Evolutionary conservation across 2,888 invertebrate genomes (phyloP), one percentile per base, ranked within the genome.

Genomic region (Pristionchus entomophagus): DNA sequence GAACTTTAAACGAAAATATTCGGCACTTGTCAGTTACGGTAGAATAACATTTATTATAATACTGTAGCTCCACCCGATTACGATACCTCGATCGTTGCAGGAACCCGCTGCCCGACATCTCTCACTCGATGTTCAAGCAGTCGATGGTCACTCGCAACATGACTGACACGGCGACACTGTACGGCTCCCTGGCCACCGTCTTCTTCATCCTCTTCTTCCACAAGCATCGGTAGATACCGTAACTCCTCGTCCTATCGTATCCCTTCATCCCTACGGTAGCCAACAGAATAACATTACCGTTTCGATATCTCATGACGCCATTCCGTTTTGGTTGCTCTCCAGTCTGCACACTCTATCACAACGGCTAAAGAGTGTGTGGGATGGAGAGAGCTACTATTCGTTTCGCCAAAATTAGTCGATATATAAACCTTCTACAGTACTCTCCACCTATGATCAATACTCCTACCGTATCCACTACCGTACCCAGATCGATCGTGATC

Each of bases 31-130:
- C n/a, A n/a, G n/a, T n/a, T n/a, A n/a, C n/a, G n/a, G n/a, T n/a
- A n/a, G n/a, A n/a, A n/a, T n/a, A n/a, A n/a, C n/a, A n/a, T n/a
- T n/a, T n/a, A n/a, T n/a, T n/a, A n/a, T n/a, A n/a, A n/a, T n/a
- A n/a, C n/a, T n/a, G n/a, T n/a, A n/a, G n/a, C n/a, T n/a, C n/a
- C n/a, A n/a, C n/a, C n/a, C n/a, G n/a, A n/a, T n/a, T n/a, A n/a
- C n/a, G n/a, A n/a, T n/a, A n/a, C n/a, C n/a, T 6, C 14, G 14
- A 45, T 14, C 17, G 2, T 45, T 80, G 8, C n/a, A 53, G 82
- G 26, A 56, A 82, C 17, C 82, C 82, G 29, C 82, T 82, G 82
- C 82, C 82, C 41, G 82, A 82, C 45, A 56, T 82, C 29, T n/a
- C 26, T 38, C 82, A 82, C 41, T 51, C 82, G 35, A 38, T 82